A percentile compares a stretch with the other conserved stretches of the same genome.
Conservation (phyloP, 2,797 vertebrate genomes). For the Poecile montanus region DNA sequence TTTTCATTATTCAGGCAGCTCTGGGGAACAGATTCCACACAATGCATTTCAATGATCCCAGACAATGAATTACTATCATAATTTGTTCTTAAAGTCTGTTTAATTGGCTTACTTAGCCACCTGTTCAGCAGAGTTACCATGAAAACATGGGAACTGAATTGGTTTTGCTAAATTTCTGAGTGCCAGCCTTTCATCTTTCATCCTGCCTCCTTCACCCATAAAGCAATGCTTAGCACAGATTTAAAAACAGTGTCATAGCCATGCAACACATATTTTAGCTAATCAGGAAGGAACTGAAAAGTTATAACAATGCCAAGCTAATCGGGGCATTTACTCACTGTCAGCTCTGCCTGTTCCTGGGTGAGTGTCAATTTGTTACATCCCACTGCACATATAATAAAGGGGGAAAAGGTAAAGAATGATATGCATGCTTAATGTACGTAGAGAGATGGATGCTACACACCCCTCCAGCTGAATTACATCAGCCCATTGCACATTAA, state of each 20-base stretch:
- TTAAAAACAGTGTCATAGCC: background rate
- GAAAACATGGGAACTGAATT: background rate
- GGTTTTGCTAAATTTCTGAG: conserved; percentile 3
- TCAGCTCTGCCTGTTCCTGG: conserved; percentile 16
- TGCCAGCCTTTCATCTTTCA: background rate
- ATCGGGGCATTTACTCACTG: conserved; percentile 17
- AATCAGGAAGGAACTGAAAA: background rate
- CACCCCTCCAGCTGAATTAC: background rate
- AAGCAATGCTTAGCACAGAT: background rate
- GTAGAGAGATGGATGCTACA: background rate
- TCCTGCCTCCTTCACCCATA: background rate
- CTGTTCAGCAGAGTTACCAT: conserved; percentile 40
- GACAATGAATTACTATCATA: conserved; percentile 51
- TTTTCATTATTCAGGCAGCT: conserved; percentile 31
- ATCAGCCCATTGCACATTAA: background rate
- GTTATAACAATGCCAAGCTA: background rate
- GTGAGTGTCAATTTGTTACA: conserved; percentile 25
- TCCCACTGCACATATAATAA: background rate
- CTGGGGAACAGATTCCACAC: conserved; percentile 24
- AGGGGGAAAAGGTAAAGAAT: background rate
- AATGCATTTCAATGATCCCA: conserved; percentile 38
- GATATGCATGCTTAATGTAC: background rate
- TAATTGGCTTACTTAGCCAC: conserved; percentile 65
- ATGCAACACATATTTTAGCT: background rate
- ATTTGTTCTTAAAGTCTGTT: conserved; percentile 62